A percentile compares a stretch with the other conserved stretches of the same genome.
These are phyloP conservation scores for Hydrocynus forskahlii DNA, from an alignment of 2,797 vertebrate species.

Conservation along the genomic window DNA sequence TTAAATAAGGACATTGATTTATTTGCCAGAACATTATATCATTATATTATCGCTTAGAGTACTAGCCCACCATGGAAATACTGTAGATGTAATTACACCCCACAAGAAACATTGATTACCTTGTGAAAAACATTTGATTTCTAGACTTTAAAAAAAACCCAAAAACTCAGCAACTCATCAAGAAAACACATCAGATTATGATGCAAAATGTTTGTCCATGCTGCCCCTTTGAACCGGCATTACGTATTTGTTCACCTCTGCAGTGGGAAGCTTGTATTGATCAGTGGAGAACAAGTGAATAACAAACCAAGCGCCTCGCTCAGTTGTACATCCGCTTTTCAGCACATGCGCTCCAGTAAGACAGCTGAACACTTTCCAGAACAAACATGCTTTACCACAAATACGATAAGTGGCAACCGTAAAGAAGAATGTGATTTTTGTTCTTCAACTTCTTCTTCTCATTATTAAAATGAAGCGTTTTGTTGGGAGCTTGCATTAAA, in stretches of 20 bases:
- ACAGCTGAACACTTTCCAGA: not conserved
- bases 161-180: not conserved
- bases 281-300: not conserved
- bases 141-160: not conserved
- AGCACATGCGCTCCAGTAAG: not conserved
- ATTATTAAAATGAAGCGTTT: too few species aligned
- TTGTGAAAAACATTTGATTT: not conserved
- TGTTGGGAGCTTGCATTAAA: too few species aligned
- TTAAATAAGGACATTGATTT: not conserved
- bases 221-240: not conserved
- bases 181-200: not conserved
- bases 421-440: not conserved
- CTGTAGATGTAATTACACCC: not conserved
- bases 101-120: not conserved
- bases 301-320: not conserved
- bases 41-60: not conserved
- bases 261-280: not conserved
- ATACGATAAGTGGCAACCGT: not conserved
- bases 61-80: not conserved
- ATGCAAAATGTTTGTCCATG: constrained; percentile 14
- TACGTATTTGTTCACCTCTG: not conserved
- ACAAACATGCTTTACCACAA: not conserved
- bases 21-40: not conserved
- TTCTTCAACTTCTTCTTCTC: too few species aligned
- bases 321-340: not conserved